Conservation (phyloP, 2,797 vertebrate genomes). For the Tauraco hartlaubi region DNA sequence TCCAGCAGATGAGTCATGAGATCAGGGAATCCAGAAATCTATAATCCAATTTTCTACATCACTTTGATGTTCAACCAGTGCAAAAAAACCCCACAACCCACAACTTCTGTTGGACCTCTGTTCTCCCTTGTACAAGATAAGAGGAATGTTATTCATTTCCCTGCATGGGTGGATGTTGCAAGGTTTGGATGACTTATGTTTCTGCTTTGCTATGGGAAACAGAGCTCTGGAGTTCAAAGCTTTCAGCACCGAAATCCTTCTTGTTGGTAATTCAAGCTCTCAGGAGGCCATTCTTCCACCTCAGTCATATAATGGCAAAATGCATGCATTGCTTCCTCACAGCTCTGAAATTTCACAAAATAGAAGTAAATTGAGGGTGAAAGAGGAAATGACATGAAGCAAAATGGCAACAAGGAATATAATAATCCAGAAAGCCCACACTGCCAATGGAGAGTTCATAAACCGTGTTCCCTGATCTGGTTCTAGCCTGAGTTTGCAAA, state of each 20-base stretch:
- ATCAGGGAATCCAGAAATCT: constrained; percentile 16
- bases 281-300: constrained; percentile 12
- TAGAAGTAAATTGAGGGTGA: constrained; percentile 25
- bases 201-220: constrained; percentile 24
- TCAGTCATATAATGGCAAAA: not conserved
- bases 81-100: not conserved
- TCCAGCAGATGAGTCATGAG: not conserved
- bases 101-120: not conserved
- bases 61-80: not conserved
- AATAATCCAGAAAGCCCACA: not conserved
- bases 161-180: not conserved
- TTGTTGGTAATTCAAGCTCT: constrained; percentile 28
- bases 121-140: not conserved
- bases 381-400: constrained; percentile 5
- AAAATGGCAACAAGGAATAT: constrained; percentile 29
- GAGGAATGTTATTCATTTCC: not conserved
- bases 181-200: constrained; percentile 12
- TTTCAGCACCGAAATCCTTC: constrained; percentile 52
- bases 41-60: constrained; percentile 21
- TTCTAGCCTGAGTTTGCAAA: not conserved
- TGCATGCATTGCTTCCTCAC: not conserved
- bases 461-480: not conserved
- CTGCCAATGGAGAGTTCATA: not conserved
- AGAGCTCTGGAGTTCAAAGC: constrained; percentile 48
- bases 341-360: constrained; percentile 21